Base-by-base conservation (phyloP, 2,888 invertebrate genomes). In the Odontomyia ornata region DNA sequence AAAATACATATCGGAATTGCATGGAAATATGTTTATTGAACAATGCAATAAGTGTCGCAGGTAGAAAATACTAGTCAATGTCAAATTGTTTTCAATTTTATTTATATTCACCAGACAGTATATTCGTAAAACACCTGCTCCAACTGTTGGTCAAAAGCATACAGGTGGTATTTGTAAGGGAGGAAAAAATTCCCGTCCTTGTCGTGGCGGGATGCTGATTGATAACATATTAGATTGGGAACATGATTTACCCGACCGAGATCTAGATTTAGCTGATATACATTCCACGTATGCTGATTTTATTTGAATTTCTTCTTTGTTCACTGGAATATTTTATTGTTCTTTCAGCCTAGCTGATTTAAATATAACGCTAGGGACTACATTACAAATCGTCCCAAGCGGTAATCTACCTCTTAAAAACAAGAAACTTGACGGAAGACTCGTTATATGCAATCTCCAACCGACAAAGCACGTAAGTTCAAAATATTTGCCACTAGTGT, bases 181-280 rank as follows among this genome's bases (percentile, higher is more conserved):
- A 9, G 88, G 91, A 25, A 89, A 88, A 81, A 86, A 88, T 75
- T 87, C 89, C 60, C 90, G 95, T n/a, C 88, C 89, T n/a, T 97
- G 97, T 83, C 91, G 99, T 65, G 98, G 98, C 0, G 99, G 99
- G 0, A 90, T 92, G 80, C 88, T 99, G 75, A 90, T 92, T 80
- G 99, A 99, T 85, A 96, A 94, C 15, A 94, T 99, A 77, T 89
- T 99, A 56, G 99, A 99, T 86, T 99, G 99, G 99, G 99, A 99
- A 83, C 94, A 96, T 84, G 93, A 93, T 85, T 88, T 99, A 80
- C 99, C 99, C 0, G 93, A 94, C 81, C 90, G 91, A 82, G 97
- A 97, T 85, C 88, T 97, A 28, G 89, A 92, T 75, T 89, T 95
- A 88, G 93, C 97, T 0, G 92, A 95, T 81, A 91, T 93, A 88